Conservation (phyloP, 2,888 invertebrate species). For the Koerneria pararmatus region DNA sequence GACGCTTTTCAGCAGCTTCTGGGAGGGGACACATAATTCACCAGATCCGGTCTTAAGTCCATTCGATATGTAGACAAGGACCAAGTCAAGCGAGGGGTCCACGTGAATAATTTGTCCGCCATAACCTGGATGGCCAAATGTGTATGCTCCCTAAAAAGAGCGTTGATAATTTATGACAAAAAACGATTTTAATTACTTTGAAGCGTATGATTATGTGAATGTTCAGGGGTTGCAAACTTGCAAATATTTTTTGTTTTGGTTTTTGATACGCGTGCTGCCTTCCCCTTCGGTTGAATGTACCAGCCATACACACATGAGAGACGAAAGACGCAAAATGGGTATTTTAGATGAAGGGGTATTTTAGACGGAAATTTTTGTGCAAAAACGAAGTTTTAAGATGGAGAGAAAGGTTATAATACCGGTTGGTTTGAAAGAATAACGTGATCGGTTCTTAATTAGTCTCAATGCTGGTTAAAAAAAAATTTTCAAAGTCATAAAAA, state of each 20-base stretch:
- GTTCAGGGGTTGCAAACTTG: too few species aligned
- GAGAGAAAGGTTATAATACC: neutral
- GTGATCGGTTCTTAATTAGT: neutral
- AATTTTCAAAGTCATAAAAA: too few species aligned
- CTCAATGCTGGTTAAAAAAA: too few species aligned
- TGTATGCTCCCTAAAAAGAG: slow-evolving; percentile 38
- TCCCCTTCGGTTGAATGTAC: slow-evolving; percentile 7
- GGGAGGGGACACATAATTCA: slow-evolving; percentile 47
- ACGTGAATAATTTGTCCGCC: slow-evolving; percentile 52
- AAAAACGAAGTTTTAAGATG: too few species aligned
- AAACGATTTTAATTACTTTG: too few species aligned
- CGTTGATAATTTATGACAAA: neutral
- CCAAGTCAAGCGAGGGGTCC: slow-evolving; percentile 37
- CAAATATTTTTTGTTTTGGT: too few species aligned
- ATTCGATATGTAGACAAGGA: slow-evolving; percentile 47
- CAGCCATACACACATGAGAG: slow-evolving; percentile 1
- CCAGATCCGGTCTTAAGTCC: slow-evolving; percentile 53
- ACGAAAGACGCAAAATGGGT: slow-evolving; percentile 1
- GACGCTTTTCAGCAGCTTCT: slow-evolving; percentile 38
- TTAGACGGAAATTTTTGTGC: too few species aligned
- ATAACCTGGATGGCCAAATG: slow-evolving; percentile 55
- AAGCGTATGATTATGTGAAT: too few species aligned
- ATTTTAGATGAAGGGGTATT: too few species aligned
- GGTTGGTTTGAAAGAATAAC: neutral
- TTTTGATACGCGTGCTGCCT: too few species aligned